Evolutionary conservation across 92 coral and sea anemone species (phyloP).

Genomic region (Siderastrea siderea): DNA sequence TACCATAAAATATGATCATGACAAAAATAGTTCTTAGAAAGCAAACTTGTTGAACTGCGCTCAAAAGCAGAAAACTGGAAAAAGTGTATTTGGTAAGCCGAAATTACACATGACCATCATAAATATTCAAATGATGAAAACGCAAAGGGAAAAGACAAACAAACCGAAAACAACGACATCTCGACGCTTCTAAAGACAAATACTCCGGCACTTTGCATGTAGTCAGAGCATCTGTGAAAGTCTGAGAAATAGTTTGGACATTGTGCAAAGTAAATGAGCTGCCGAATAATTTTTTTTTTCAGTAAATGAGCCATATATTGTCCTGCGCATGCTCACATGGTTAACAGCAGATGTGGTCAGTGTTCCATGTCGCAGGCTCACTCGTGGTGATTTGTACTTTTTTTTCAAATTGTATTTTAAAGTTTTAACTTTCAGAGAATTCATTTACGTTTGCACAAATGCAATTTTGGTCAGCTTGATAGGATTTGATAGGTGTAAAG

Average conservation of each 20-base stretch:
- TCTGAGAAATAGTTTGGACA: neutral
- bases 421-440: neutral
- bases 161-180: neutral
- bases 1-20: neutral
- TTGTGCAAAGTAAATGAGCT: neutral
- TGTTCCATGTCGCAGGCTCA: neutral
- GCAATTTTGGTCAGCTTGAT: neutral
- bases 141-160: neutral
- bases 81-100: neutral
- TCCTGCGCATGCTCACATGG: conserved; percentile 18
- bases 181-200: neutral
- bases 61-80: no score
- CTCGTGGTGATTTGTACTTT: neutral
- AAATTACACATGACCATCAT: neutral
- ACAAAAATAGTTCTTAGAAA: neutral
- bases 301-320: neutral
- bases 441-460: conserved; percentile 1
- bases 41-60: neutral
- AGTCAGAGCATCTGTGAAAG: neutral
- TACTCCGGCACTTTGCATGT: no score
- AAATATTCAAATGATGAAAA: neutral
- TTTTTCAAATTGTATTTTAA: no score
- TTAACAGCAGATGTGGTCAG: conserved; percentile 1
- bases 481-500: neutral
- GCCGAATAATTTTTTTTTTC: neutral